Base-by-base conservation (phyloP, 2,888 invertebrate genomes). In the Rhopalosiphum nymphaeae region DNA sequence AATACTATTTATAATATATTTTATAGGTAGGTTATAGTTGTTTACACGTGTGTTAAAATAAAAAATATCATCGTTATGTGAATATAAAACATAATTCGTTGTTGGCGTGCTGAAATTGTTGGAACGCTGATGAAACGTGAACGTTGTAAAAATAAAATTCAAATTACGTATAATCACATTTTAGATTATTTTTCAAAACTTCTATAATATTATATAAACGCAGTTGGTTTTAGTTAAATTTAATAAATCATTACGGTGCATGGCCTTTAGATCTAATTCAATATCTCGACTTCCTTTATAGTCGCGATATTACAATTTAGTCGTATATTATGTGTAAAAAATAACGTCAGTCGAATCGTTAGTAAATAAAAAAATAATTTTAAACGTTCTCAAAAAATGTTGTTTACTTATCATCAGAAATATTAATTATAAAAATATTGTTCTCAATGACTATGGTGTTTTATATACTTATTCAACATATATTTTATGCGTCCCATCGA, bases 81-180 rank as follows among this genome's bases (percentile, higher is more conserved):
- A 78, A 78, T 21, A 78, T 78, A 78, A 36, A 16, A 0, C n/a
- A 36, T 78, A 78, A 36, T 78, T 42, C 78, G 78, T 78, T 36
- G 9, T 78, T 78, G 67, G 67, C 67, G 36, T 78, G 67, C 7
- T 78, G 67, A 78, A 36, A 78, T 78, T 78, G 21, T 36, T 36
- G 21, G 9, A 7, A 4, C 16, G 16, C 3, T n/a, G 67, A 16
- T 16, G 53, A 36, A 13, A 67, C 13, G 67, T 67, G 78, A 16
- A 9, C 78, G 4, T 16, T 36, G 9, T 36, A 9, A 7, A 36
- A 36, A 78, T 42, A 78, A 36, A 78, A 78, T 78, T 78, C 36
- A 78, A 36, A 78, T 78, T 78, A 78, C 36, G 78, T 78, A 36
- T 36, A 78, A 78, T 78, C 78, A 78, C 78, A 78, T 78, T 78